These are phyloP conservation scores for Rhogogaster chlorosoma DNA, from an alignment of 2,888 invertebrate genomes.

Conservation along the genomic window DNA sequence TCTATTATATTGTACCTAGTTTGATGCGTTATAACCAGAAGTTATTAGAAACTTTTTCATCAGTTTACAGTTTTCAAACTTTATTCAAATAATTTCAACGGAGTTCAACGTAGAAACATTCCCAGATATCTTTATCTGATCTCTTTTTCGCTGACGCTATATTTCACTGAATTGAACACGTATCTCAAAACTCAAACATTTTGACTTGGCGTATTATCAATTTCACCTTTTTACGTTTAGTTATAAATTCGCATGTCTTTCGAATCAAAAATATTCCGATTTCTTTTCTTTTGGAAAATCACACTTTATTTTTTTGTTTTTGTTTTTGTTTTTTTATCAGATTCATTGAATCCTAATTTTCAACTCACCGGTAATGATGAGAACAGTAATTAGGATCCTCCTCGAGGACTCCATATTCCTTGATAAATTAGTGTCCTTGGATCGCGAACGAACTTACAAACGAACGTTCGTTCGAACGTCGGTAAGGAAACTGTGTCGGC, in stretches of 20 bases:
- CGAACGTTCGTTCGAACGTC: conserved; percentile 8
- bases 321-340: background rate
- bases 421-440: background rate
- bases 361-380: background rate
- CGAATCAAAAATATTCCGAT: background rate
- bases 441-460: conserved; percentile 20
- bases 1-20: background rate
- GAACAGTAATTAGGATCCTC: conserved; percentile 7
- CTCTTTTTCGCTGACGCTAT: background rate
- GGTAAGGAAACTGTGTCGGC: conserved; percentile 66
- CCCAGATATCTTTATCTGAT: background rate
- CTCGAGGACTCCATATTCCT: background rate
- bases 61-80: background rate
- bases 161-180: background rate
- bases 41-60: background rate
- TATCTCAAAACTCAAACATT: background rate
- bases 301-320: background rate
- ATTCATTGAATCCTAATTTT: background rate
- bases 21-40: background rate
- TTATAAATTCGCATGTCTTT: no score
- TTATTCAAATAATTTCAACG: background rate
- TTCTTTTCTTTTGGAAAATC: background rate
- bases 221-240: background rate
- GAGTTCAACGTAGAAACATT: background rate
- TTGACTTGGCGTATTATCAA: no score